Conservation (phyloP, 53 echinoderm and acorn worm genomes). For the Actinopyga echinites region DNA sequence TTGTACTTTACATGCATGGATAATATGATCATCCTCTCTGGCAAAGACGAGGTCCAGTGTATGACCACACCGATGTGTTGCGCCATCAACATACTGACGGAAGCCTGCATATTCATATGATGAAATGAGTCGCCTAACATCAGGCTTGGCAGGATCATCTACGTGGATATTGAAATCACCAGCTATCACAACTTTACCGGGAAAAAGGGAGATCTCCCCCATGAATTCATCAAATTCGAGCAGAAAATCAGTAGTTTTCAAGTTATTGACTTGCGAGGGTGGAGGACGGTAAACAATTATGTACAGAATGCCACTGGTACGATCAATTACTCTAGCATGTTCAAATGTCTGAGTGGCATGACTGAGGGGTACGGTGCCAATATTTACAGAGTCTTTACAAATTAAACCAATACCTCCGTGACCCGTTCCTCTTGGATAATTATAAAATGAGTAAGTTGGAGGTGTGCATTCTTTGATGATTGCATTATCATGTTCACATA, state of each 20-base stretch:
- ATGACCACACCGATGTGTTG: constrained; percentile 26
- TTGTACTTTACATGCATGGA: neutral
- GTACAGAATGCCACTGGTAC: neutral
- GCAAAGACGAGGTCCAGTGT: neutral
- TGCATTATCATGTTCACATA: constrained; percentile 37
- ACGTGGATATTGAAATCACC: constrained; percentile 33
- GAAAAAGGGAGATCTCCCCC: neutral
- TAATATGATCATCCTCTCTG: neutral
- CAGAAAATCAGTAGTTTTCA: constrained; percentile 8
- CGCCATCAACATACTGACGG: neutral
- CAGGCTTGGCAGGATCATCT: neutral
- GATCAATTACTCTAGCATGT: constrained; percentile 4
- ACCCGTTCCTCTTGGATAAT: neutral
- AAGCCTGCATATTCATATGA: constrained; percentile 9
- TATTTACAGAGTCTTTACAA: constrained; percentile 5
- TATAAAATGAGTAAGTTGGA: constrained; percentile 35
- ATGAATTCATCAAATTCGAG: constrained; percentile 29
- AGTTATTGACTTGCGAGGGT: neutral
- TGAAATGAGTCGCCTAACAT: neutral
- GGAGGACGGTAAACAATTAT: constrained; percentile 38
- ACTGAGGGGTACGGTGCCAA: neutral
- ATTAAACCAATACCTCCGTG: constrained; percentile 44
- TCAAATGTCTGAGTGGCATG: neutral
- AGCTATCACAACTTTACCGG: constrained; percentile 1
- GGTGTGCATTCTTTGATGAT: constrained; percentile 44